These are phyloP conservation scores for Hylia prasina DNA, from an alignment of 2,113 vertebrate genomes.

Conservation along the genomic window DNA sequence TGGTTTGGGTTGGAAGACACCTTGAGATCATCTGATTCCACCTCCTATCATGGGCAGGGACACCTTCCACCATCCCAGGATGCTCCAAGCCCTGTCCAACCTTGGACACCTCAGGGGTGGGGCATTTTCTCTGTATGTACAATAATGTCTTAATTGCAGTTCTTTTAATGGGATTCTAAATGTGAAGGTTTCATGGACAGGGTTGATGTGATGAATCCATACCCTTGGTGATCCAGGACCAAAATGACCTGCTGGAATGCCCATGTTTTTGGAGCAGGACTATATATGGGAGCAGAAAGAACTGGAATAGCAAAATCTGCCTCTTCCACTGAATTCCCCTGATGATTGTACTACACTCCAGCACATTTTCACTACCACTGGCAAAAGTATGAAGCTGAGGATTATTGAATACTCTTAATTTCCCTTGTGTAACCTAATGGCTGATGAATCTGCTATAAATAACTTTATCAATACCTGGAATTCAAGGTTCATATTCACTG, in stretches of 20 bases:
- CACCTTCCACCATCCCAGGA: background rate
- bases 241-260: background rate
- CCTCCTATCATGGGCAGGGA: background rate
- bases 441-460: background rate
- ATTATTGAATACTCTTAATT: constrained; percentile 1
- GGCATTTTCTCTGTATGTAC: background rate
- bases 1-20: background rate
- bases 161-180: background rate
- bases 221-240: background rate
- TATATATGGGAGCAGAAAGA: background rate
- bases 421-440: background rate
- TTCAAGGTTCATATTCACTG: background rate
- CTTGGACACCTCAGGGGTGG: too few relatives aligned
- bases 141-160: background rate
- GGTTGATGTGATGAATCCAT: background rate
- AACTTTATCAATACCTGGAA: background rate
- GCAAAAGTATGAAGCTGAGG: background rate
- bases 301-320: background rate
- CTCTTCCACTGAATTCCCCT: background rate
- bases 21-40: background rate
- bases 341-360: background rate
- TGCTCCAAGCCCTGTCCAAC: accelerated
- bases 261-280: background rate
- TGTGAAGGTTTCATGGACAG: background rate
- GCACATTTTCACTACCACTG: background rate